Evolutionary conservation across 2,113 vertebrate species (phyloP).

Genomic region (Vulpes ferrilata): DNA sequence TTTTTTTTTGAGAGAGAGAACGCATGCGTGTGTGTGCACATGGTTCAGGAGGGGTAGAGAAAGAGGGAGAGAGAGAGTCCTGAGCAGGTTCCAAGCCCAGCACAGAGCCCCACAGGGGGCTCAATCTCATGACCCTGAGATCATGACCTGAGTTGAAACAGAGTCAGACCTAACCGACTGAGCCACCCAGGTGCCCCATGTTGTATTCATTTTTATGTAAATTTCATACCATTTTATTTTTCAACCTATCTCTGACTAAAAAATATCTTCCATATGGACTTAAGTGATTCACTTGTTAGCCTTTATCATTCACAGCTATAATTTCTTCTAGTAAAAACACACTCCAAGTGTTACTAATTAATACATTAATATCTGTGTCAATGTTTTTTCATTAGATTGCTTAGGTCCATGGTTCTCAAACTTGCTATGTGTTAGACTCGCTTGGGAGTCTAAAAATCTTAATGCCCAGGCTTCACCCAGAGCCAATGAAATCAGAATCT

Average conservation of each 20-base stretch:
- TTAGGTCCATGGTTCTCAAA: not conserved
- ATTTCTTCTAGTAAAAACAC: not conserved
- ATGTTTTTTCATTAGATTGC: not conserved
- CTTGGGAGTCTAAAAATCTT: not conserved
- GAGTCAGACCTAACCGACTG: too few relatives aligned
- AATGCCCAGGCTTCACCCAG: not conserved
- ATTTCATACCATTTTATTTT: not conserved
- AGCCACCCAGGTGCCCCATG: too few relatives aligned
- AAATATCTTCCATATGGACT: not conserved
- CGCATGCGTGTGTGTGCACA: not conserved
- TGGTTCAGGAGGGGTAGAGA: not conserved
- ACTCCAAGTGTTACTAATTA: not conserved
- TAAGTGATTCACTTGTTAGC: not conserved
- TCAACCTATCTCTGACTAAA: not conserved
- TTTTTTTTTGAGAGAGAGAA: not conserved
- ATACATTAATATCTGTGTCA: not conserved
- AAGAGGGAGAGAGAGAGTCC: not conserved
- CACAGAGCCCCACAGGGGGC: not conserved
- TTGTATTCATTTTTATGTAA: not conserved
- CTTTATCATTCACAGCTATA: not conserved
- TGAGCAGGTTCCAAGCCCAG: not conserved
- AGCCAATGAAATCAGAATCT: not conserved
- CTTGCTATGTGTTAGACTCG: not conserved
- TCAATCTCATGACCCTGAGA: not conserved
- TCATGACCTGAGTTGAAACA: too few relatives aligned